Conservation (phyloP, 2,797 vertebrate species). For the Poecilia velifera region DNA sequence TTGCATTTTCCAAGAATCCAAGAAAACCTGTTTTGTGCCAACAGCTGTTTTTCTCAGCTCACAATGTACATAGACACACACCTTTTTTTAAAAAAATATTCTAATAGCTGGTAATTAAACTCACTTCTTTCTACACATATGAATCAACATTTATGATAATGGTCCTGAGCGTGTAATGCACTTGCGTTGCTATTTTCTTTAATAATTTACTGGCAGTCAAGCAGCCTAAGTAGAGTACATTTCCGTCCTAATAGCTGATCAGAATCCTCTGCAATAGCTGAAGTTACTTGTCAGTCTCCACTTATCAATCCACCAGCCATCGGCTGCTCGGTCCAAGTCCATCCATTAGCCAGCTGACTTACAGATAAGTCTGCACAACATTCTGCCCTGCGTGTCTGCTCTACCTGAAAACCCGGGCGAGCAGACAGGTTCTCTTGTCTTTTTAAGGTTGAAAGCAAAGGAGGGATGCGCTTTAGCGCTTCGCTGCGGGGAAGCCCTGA, state of each 20-base stretch:
- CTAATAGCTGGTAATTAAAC: neutral
- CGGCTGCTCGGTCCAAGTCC: constrained; percentile 65
- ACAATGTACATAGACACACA: neutral
- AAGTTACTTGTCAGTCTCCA: constrained; percentile 44
- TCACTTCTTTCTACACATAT: constrained; percentile 4
- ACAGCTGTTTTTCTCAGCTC: neutral
- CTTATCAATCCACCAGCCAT: constrained; percentile 57
- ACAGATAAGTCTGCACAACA: constrained; percentile 18
- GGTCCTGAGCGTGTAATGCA: constrained; percentile 6
- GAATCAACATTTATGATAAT: neutral
- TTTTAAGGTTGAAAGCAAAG: constrained; percentile 20
- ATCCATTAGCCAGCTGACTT: constrained; percentile 43
- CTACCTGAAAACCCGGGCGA: constrained; percentile 47
- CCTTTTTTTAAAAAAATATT: neutral
- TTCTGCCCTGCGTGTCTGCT: constrained; percentile 26
- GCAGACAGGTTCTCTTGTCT: constrained; percentile 45
- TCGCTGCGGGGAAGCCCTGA: constrained; percentile 66
- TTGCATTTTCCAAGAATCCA: constrained; percentile 11
- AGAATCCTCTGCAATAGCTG: constrained; percentile 56
- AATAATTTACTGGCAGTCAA: constrained; percentile 25
- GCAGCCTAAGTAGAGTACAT: constrained; percentile 12
- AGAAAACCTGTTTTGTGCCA: neutral
- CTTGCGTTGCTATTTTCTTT: constrained; percentile 10
- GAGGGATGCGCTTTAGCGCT: constrained; percentile 50
- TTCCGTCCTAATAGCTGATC: constrained; percentile 17